These are phyloP conservation scores for Cantharis rustica DNA, from an alignment of 2,888 invertebrate species.

Conservation along the genomic window DNA sequence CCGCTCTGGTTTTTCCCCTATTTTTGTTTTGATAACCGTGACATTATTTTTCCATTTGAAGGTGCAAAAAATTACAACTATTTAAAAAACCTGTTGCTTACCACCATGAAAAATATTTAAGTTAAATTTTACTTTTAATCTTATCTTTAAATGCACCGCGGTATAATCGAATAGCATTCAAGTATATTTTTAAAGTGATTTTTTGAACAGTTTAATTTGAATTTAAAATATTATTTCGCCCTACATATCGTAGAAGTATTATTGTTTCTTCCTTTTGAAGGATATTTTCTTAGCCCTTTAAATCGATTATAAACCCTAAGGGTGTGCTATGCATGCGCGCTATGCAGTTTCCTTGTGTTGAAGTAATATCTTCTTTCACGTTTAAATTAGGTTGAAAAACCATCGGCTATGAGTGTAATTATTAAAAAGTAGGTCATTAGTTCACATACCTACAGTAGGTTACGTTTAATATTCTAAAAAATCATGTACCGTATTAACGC, in stretches of 20 bases:
- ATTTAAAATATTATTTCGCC: not conserved
- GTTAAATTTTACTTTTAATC: not conserved
- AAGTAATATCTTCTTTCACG: not conserved
- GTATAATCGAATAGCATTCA: not conserved
- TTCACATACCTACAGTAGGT: not conserved
- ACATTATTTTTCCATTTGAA: not conserved
- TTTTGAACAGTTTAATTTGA: too few species aligned
- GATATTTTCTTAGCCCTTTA: constrained; percentile 7
- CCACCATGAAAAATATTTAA: not conserved
- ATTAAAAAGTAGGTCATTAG: not conserved
- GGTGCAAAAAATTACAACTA: not conserved
- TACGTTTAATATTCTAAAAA: not conserved
- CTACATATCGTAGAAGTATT: not conserved
- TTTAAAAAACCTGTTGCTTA: not conserved
- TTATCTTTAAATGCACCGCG: not conserved
- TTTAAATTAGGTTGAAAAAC: not conserved
- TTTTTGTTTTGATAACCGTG: not conserved
- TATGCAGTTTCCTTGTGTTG: constrained; percentile 14
- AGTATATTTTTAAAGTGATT: not conserved
- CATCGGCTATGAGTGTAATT: not conserved
- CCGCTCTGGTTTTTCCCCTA: not conserved
- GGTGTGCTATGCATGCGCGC: constrained; percentile 24
- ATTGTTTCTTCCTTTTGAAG: not conserved
- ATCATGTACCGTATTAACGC: not conserved
- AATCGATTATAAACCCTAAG: constrained; percentile 21